phyloP scores from a whole-genome alignment of 2,113 vertebrate genomes.

The Brachyistius frenatus region DNA sequence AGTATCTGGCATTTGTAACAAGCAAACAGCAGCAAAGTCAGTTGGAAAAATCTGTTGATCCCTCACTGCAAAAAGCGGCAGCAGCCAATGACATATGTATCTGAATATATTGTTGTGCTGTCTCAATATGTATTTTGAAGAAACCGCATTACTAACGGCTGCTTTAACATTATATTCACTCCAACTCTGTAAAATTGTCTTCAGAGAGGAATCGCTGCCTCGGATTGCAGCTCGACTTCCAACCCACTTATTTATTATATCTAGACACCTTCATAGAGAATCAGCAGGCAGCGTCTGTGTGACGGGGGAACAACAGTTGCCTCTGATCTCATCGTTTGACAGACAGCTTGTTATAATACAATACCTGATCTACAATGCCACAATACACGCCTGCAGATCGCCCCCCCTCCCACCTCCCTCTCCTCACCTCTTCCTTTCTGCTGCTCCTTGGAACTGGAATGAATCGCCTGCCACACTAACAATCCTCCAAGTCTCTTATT shows the following conservation, averaged over 20 bases:
- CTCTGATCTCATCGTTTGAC: slow-evolving; percentile 67
- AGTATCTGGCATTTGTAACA: no score
- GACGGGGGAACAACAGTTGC: slow-evolving; percentile 53
- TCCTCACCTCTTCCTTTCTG: slow-evolving; percentile 63
- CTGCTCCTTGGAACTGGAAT: slow-evolving; percentile 68
- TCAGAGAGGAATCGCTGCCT: neutral
- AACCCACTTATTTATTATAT: slow-evolving; percentile 46
- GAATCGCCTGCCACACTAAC: slow-evolving; percentile 78
- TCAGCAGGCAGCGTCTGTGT: slow-evolving; percentile 41
- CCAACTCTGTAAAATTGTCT: slow-evolving; percentile 22
- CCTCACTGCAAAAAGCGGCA: no score
- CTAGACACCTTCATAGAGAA: slow-evolving; percentile 34
- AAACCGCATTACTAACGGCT: neutral
- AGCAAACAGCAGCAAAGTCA: no score
- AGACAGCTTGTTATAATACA: slow-evolving; percentile 72
- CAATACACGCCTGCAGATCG: slow-evolving; percentile 67
- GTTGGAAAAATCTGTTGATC: no score
- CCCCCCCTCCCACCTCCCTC: slow-evolving; percentile 61
- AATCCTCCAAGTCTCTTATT: slow-evolving; percentile 81
- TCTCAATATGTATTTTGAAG: neutral
- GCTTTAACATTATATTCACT: slow-evolving; percentile 19
- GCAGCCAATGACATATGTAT: no score
- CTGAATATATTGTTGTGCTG: no score
- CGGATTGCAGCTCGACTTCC: slow-evolving; percentile 42
- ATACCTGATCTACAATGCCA: slow-evolving; percentile 63